phyloP scores from a whole-genome alignment of 1,140 invertebrate genomes.

The Ectropis grisescens region DNA sequence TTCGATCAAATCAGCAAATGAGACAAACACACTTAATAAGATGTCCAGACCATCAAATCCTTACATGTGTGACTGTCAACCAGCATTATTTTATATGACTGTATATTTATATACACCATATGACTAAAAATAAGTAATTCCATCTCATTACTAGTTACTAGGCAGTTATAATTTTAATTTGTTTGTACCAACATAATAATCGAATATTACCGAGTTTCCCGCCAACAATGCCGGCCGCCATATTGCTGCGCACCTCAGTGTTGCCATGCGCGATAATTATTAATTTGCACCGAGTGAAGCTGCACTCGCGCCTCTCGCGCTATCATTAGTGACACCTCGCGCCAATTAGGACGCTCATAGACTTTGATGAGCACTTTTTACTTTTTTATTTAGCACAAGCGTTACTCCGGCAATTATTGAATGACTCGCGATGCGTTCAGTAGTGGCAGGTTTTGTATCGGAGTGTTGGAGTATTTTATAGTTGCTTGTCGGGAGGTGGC shows the following conservation, averaged over 20 bases:
- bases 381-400: conserved; percentile 44
- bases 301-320: conserved; percentile 38
- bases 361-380: conserved; percentile 44
- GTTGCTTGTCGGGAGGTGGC: conserved; percentile 1
- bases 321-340: conserved; percentile 65
- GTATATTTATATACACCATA: too few relatives aligned
- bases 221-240: conserved; percentile 50
- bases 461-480: conserved; percentile 18
- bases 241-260: conserved; percentile 51
- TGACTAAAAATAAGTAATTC: too few relatives aligned
- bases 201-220: conserved; percentile 32
- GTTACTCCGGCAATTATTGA: conserved; percentile 41
- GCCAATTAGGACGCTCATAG: conserved; percentile 58
- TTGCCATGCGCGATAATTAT: conserved; percentile 65
- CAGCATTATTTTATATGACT: too few relatives aligned
- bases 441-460: conserved; percentile 22
- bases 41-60: too few relatives aligned
- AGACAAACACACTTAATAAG: too few relatives aligned
- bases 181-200: too few relatives aligned
- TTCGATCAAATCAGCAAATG: too few relatives aligned
- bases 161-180: too few relatives aligned
- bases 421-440: conserved; percentile 32
- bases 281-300: conserved; percentile 43
- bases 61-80: too few relatives aligned
- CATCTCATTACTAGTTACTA: too few relatives aligned